Base-by-base conservation (phyloP, 2,797 vertebrate genomes). In the Sphenodon punctatus region DNA sequence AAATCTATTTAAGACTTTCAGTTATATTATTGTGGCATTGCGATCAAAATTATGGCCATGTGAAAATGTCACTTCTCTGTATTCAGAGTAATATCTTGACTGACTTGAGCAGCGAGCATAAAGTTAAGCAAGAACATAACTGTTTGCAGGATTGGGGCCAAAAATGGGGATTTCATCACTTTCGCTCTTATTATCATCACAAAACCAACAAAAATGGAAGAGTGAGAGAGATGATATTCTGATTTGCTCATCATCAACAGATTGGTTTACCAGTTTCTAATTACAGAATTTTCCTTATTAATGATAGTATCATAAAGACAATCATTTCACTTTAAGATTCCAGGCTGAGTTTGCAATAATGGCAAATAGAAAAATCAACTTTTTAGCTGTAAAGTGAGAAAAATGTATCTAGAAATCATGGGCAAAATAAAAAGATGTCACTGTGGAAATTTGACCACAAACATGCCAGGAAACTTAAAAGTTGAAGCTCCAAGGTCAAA, bases 281-380 rank as follows among this genome's bases (percentile, higher is more conserved):
- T 67, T 63, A 56, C 25, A 0, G 60, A 80, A 75, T 74, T 68
- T 60, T 83, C 75, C 51, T 41, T 64, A 78, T 51, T 48, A 78
- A 79, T 58, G 55, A 65, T 32, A 83, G 91, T 67, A 83, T 87
- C 86, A 34, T 6, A 6, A 3, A 7, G 11, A 36, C 58, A 78
- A 88, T 73, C 61, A 23, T 86, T 85, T 85, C 68, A 88, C 84
- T 76, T 74, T 77, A 68, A 81, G 82, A 51, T 79, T 63, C 61
- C 80, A 79, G 9, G 73, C 10, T 75, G 74, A 68, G 79, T 88
- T 30, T n/a, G 73, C 11, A 0, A 60, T n/a, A 32, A 55, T 53
- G 48, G 41, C 61, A 53, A 85, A 38, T 15, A 12, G 71, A 41
- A 48, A 46, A 71, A 78, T 82, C 82, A 23, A 32, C 74, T 56